phyloP scores from a whole-genome alignment of 2,797 vertebrate genomes.

The Sylvilagus floridanus region DNA sequence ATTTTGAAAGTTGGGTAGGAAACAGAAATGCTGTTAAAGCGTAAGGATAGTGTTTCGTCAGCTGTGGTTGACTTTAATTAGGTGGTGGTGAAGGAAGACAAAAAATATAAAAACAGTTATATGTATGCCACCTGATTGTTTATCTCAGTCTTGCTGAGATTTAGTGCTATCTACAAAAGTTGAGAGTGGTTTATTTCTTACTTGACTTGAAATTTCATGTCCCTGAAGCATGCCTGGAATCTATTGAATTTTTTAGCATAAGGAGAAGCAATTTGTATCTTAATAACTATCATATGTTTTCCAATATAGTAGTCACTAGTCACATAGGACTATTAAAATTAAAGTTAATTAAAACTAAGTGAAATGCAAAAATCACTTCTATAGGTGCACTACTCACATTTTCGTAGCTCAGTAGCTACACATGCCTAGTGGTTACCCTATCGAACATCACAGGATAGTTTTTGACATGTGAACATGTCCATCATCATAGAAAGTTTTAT shows the following conservation, averaged over 20 bases:
- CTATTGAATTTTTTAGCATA: neutral
- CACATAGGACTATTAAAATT: neutral
- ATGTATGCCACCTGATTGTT: neutral
- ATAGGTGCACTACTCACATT: neutral
- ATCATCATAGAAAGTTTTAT: neutral
- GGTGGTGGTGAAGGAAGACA: neutral
- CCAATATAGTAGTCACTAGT: neutral
- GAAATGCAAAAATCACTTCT: neutral
- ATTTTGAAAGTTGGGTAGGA: constrained; percentile 12
- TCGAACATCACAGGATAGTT: neutral
- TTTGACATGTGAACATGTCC: neutral
- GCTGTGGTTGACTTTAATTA: neutral
- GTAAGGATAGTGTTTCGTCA: neutral
- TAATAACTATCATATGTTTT: neutral
- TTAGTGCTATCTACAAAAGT: neutral
- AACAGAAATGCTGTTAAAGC: neutral
- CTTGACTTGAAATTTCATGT: constrained; percentile 22
- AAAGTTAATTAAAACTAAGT: constrained; percentile 4
- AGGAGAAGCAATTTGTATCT: neutral
- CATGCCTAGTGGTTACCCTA: neutral
- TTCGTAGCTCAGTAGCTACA: neutral
- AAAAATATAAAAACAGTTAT: neutral
- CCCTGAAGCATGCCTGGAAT: neutral
- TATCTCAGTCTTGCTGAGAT: neutral
- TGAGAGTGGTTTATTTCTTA: neutral